Percentiles rank a stretch among this genome's conserved stretches.
phyloP scores from a whole-genome alignment of 2,888 invertebrate genomes.

The Pollenia angustigena region DNA sequence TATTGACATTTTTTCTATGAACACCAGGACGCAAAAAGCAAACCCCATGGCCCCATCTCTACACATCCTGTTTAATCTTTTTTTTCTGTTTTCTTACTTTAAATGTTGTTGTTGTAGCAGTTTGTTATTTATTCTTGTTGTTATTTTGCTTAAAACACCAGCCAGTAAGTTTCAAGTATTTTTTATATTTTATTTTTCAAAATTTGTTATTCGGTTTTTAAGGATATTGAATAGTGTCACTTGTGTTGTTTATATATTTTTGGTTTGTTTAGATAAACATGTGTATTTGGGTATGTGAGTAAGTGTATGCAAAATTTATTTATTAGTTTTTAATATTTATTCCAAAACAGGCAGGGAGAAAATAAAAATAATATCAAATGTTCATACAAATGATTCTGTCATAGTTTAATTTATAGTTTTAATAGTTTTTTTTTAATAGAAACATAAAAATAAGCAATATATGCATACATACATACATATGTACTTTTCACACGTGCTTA shows the following conservation, averaged over 20 bases:
- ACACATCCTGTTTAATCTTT: conserved; percentile 8
- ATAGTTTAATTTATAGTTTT: conserved; percentile 67
- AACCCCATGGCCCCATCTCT: conserved; percentile 27
- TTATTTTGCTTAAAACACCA: conserved; percentile 35
- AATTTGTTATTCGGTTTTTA: conserved; percentile 58
- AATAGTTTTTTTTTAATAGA: background rate
- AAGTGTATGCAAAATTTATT: conserved; percentile 59
- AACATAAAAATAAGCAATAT: conserved; percentile 33
- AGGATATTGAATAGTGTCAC: conserved; percentile 66
- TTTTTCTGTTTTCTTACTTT: conserved; percentile 40
- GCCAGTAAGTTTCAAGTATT: conserved; percentile 32
- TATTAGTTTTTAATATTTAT: conserved; percentile 71
- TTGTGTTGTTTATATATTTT: conserved; percentile 38
- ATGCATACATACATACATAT: no score
- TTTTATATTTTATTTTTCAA: conserved; percentile 25
- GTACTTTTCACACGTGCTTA: no score
- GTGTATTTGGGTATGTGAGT: conserved; percentile 11
- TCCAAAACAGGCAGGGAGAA: conserved; percentile 37
- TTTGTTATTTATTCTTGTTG: conserved; percentile 57
- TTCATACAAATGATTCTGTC: conserved; percentile 62
- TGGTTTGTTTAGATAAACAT: conserved; percentile 3
- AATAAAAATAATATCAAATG: conserved; percentile 34
- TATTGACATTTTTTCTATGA: conserved; percentile 74
- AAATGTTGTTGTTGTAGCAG: conserved; percentile 26
- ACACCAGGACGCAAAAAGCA: conserved; percentile 64